Conservation (phyloP, 2,888 invertebrate genomes). For the Sinodicranocentrus sp. region DNA sequence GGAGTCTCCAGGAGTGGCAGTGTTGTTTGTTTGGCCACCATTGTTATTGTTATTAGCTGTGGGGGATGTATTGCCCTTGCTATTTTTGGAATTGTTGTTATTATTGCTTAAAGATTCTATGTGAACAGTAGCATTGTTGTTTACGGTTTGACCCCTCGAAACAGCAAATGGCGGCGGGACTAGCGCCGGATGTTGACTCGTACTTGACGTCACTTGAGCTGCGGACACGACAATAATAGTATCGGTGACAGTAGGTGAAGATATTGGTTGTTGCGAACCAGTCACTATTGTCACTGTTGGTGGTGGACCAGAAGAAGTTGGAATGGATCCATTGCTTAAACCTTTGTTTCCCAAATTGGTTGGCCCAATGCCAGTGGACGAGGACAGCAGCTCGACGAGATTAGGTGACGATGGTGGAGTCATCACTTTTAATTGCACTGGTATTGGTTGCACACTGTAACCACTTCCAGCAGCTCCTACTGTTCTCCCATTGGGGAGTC, state of each 20-base stretch:
- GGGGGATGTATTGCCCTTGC: slow-evolving; percentile 34
- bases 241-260: slow-evolving; percentile 45
- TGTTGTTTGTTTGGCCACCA: slow-evolving; percentile 79
- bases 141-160: slow-evolving; percentile 65
- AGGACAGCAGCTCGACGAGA: slow-evolving; percentile 78
- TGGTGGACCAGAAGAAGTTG: slow-evolving; percentile 19
- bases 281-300: slow-evolving; percentile 34
- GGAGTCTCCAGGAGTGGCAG: slow-evolving; percentile 50
- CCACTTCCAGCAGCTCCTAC: slow-evolving; percentile 42
- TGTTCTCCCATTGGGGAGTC: slow-evolving; percentile 66
- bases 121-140: slow-evolving; percentile 44
- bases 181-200: slow-evolving; percentile 74
- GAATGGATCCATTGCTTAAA: slow-evolving; percentile 35
- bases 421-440: slow-evolving; percentile 78
- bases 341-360: slow-evolving; percentile 33
- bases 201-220: slow-evolving; percentile 60
- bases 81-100: slow-evolving; percentile 65
- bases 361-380: slow-evolving; percentile 59
- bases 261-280: slow-evolving; percentile 30
- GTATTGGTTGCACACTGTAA: slow-evolving; percentile 64
- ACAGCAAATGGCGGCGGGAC: slow-evolving; percentile 62
- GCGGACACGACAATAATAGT: slow-evolving; percentile 61
- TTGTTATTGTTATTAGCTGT: slow-evolving; percentile 29
- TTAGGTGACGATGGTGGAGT: slow-evolving; percentile 81
- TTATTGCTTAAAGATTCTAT: slow-evolving; percentile 53